Conservation (phyloP, 2,888 invertebrate species). For the Idaea straminata region DNA sequence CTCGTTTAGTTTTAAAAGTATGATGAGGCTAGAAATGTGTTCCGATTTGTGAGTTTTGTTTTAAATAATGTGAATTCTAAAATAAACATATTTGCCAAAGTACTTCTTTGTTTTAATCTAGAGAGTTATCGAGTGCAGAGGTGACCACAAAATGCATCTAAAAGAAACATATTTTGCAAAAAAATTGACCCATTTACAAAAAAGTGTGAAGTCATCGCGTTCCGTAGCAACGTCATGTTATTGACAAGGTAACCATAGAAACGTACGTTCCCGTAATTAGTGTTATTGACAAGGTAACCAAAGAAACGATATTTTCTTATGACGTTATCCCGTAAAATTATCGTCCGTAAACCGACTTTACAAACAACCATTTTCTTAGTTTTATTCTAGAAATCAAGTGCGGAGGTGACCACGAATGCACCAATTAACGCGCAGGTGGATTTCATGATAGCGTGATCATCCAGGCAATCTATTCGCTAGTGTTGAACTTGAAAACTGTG, state of each 20-base stretch:
- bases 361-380: no score
- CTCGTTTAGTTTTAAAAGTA: conserved; percentile 7
- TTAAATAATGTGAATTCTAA: conserved; percentile 37
- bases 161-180: no score
- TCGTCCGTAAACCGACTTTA: no score
- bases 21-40: conserved; percentile 5
- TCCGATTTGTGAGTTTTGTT: conserved; percentile 25
- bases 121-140: no score
- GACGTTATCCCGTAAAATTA: no score
- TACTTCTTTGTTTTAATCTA: conserved; percentile 37
- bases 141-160: not conserved
- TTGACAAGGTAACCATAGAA: no score
- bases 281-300: no score
- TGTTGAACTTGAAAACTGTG: not conserved
- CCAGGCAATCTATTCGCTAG: not conserved
- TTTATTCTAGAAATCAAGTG: conserved; percentile 23
- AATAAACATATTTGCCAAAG: conserved; percentile 62
- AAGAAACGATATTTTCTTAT: no score
- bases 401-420: not conserved
- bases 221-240: no score
- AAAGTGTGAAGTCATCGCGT: no score
- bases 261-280: no score
- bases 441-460: not conserved
- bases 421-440: not conserved
- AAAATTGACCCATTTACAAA: no score